Conservation (phyloP, 2,888 invertebrate species). For the Leucozona laternaria region DNA sequence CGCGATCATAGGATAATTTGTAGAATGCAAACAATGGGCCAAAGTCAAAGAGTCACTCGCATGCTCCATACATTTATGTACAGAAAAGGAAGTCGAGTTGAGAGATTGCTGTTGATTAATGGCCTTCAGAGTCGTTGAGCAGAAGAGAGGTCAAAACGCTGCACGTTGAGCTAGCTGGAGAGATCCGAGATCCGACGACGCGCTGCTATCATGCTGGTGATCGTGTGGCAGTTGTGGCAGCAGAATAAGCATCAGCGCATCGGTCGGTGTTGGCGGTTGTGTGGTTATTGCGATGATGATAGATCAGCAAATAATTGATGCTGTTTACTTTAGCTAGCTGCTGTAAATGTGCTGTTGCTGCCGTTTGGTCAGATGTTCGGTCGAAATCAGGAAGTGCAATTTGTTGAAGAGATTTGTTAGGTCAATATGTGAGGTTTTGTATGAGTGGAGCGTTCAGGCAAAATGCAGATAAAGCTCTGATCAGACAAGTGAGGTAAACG, state of each 20-base stretch:
- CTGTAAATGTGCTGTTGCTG: conserved; percentile 63
- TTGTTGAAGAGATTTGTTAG: conserved; percentile 72
- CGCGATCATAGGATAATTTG: conserved; percentile 70
- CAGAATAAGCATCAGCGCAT: no score
- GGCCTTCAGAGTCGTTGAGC: conserved; percentile 62
- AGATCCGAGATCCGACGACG: conserved; percentile 30
- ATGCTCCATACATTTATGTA: conserved; percentile 51
- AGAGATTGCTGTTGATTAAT: conserved; percentile 71
- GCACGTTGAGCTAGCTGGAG: conserved; percentile 31
- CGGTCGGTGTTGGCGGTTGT: conserved; percentile 34
- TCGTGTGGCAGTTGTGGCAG: conserved; percentile 32
- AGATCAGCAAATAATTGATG: conserved; percentile 71
- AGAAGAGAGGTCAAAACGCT: conserved; percentile 60
- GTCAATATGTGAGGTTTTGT: conserved; percentile 66
- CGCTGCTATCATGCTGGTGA: conserved; percentile 37
- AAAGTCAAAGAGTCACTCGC: conserved; percentile 66
- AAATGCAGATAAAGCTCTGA: conserved; percentile 20
- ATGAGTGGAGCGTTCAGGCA: not conserved
- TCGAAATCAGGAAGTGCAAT: conserved; percentile 71
- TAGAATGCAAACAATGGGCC: conserved; percentile 72
- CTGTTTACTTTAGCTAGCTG: conserved; percentile 71
- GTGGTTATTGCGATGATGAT: conserved; percentile 69
- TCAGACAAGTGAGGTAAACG: conserved; percentile 13
- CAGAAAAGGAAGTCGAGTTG: conserved; percentile 62
- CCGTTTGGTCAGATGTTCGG: conserved; percentile 37